Evolutionary conservation across 2,113 vertebrate genomes (phyloP).

Genomic region (Calidris pygmaea): DNA sequence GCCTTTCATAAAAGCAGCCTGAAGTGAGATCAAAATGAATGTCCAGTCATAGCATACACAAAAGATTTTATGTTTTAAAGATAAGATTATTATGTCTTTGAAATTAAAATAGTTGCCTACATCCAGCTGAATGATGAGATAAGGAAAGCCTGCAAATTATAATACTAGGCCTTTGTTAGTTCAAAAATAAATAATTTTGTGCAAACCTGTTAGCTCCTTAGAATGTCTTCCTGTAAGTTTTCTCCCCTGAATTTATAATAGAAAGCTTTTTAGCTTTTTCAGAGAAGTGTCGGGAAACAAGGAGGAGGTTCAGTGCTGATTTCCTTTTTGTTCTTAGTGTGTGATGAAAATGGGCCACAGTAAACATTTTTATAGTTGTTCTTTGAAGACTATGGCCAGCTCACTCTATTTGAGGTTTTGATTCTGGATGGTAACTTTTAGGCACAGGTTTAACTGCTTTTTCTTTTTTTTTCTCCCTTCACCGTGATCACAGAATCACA

Average conservation of each 20-base stretch:
- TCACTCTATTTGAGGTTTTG: background rate
- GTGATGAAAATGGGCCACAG: background rate
- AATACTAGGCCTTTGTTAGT: background rate
- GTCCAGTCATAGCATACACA: slow-evolving; percentile 41
- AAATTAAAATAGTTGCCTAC: slow-evolving; percentile 18
- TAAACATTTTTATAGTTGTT: background rate
- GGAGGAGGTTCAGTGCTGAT: background rate
- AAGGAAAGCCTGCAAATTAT: slow-evolving; percentile 8
- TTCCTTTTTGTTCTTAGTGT: background rate
- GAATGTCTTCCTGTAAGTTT: background rate
- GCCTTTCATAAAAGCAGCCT: slow-evolving; percentile 44
- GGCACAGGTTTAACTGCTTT: background rate
- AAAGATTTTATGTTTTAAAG: slow-evolving; percentile 46
- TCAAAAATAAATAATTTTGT: background rate
- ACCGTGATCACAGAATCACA: too few relatives aligned
- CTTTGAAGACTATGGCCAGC: background rate
- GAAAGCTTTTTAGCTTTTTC: background rate
- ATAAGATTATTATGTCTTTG: slow-evolving; percentile 49
- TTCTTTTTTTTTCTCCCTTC: background rate
- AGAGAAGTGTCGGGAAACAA: background rate
- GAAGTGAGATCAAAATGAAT: slow-evolving; percentile 53
- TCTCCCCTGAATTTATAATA: background rate
- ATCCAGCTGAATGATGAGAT: slow-evolving; percentile 4
- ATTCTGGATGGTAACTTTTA: background rate
- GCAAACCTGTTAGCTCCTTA: background rate